These are phyloP conservation scores for Poeciliopsis prolifica DNA, from an alignment of 2,113 vertebrate genomes.

Conservation along the genomic window DNA sequence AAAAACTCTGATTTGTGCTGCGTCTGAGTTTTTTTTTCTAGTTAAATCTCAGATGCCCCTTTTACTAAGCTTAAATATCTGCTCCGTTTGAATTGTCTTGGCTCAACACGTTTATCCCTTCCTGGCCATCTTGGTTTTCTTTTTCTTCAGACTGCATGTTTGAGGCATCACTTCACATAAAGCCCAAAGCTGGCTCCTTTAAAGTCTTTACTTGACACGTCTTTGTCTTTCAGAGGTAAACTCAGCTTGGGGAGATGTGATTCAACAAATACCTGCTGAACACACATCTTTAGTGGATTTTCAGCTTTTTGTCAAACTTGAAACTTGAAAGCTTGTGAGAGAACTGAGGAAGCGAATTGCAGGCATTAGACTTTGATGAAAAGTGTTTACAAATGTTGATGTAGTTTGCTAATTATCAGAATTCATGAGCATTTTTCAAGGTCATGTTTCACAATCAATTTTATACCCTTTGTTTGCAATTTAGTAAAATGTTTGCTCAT, in stretches of 20 bases:
- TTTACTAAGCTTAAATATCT: too few relatives aligned
- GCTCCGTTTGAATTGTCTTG: background rate
- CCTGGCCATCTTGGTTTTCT: constrained; percentile 21
- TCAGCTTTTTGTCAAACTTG: background rate
- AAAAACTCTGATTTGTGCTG: too few relatives aligned
- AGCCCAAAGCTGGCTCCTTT: background rate
- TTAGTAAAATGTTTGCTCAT: too few relatives aligned
- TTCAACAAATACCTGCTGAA: background rate
- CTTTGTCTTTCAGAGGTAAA: background rate
- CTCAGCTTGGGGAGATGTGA: background rate
- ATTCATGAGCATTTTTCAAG: too few relatives aligned
- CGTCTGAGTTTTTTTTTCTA: too few relatives aligned
- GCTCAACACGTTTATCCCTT: constrained; percentile 21
- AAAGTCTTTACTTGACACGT: background rate
- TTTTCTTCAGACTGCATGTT: constrained; percentile 14
- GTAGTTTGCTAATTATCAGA: background rate
- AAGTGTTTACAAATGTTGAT: background rate
- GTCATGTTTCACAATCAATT: too few relatives aligned
- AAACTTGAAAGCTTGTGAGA: background rate
- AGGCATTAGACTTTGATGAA: background rate
- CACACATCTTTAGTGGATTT: background rate
- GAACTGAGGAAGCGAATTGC: background rate
- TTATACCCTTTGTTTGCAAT: too few relatives aligned
- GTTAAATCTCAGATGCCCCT: too few relatives aligned
- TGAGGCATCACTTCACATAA: background rate